These are phyloP conservation scores for Hirundo rustica DNA, from an alignment of 2,797 vertebrate species.

Conservation along the genomic window DNA sequence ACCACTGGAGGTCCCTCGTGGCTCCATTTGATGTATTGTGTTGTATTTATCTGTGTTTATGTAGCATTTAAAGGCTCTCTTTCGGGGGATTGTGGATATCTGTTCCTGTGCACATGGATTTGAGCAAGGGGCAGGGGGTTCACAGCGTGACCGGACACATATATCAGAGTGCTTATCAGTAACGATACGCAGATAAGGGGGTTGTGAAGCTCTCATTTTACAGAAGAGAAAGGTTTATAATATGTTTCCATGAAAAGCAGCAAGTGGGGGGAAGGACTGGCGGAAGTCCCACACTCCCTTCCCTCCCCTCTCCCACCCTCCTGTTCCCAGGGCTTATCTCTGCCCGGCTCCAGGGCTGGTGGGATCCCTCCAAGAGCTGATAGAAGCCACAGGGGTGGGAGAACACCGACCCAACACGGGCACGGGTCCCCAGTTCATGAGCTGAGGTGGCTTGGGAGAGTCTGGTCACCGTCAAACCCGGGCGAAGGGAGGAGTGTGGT, in stretches of 20 bases:
- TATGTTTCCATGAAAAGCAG: neutral
- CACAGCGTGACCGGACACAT: neutral
- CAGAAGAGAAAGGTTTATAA: neutral
- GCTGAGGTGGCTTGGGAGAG: neutral
- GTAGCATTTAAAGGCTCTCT: neutral
- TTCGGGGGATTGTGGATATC: neutral
- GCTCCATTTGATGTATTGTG: neutral
- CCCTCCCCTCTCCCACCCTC: neutral
- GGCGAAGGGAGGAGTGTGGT: neutral
- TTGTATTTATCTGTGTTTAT: conserved; percentile 27
- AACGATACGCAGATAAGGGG: neutral
- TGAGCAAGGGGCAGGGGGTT: neutral
- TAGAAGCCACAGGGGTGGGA: neutral
- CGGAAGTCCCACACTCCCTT: neutral
- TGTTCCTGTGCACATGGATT: neutral
- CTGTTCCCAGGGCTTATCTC: conserved; percentile 6
- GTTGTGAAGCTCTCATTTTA: neutral
- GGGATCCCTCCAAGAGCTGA: neutral
- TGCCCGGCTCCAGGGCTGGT: neutral
- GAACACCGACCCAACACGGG: neutral
- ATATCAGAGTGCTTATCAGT: conserved; percentile 18
- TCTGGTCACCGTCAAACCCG: neutral
- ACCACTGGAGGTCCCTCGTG: neutral
- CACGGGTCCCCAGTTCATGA: accelerated
- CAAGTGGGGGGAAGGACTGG: neutral